phyloP scores from a whole-genome alignment of 2,888 invertebrate species.

The Unio delphinus region DNA sequence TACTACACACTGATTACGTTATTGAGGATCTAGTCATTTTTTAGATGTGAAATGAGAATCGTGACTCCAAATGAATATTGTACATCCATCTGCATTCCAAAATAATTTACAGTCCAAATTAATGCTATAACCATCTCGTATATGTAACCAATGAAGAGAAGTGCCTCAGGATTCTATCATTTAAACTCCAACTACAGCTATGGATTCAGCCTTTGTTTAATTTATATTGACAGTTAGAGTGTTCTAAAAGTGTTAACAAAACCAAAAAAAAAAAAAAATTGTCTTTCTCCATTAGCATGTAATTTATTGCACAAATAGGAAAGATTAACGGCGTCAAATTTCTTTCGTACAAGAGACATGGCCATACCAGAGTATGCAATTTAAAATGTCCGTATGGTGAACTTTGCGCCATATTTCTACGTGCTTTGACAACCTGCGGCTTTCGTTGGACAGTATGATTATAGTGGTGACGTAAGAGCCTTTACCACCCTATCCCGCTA shows the following conservation, averaged over 20 bases:
- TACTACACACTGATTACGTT: not conserved
- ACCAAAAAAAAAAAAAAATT: not conserved
- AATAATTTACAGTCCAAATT: constrained; percentile 7
- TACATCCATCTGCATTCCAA: constrained; percentile 6
- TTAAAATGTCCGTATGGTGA: not conserved
- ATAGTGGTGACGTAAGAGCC: too few species aligned
- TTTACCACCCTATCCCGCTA: too few species aligned
- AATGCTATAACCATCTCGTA: constrained; percentile 7
- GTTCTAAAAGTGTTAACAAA: constrained; percentile 4
- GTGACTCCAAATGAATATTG: constrained; percentile 1
- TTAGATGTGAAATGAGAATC: not conserved
- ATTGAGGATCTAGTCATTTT: not conserved
- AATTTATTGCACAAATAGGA: constrained; percentile 1
- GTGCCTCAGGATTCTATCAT: constrained; percentile 7
- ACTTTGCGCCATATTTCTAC: too few species aligned
- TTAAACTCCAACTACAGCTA: not conserved
- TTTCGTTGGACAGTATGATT: too few species aligned
- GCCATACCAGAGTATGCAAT: constrained; percentile 10
- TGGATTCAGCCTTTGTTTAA: not conserved
- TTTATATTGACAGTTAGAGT: constrained; percentile 4
- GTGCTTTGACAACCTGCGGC: too few species aligned
- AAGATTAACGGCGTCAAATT: constrained; percentile 2
- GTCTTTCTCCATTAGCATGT: not conserved
- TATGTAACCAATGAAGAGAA: constrained; percentile 1
- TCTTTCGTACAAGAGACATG: constrained; percentile 5